These are phyloP conservation scores for Triplophysa dalaica DNA, from an alignment of 2,113 vertebrate species.

Conservation along the genomic window DNA sequence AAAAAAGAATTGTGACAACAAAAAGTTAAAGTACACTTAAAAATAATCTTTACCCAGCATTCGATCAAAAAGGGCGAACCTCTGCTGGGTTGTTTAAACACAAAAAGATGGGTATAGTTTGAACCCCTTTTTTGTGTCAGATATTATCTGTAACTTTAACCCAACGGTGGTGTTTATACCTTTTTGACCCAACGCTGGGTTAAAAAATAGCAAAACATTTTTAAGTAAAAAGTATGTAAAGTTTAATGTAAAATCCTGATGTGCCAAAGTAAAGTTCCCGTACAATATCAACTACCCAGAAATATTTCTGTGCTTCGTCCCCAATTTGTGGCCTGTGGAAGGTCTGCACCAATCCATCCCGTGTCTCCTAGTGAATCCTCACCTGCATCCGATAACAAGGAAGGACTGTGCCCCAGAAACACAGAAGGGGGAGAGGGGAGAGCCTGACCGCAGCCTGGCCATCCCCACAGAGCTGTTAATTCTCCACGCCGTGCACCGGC, in stretches of 20 bases:
- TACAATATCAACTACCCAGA: background rate
- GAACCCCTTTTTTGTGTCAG: too few species aligned
- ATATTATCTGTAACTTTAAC: too few species aligned
- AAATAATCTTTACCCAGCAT: too few species aligned
- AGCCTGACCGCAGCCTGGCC: slow-evolving; percentile 48
- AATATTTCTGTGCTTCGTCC: background rate
- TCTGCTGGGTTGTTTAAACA: too few species aligned
- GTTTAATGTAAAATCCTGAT: background rate
- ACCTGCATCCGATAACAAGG: slow-evolving; percentile 40
- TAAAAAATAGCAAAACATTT: too few species aligned
- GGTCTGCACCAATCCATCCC: slow-evolving; percentile 8
- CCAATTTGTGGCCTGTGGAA: background rate
- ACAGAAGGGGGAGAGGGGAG: slow-evolving; percentile 10
- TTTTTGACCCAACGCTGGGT: too few species aligned
- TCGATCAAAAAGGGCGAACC: too few species aligned
- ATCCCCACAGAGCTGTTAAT: slow-evolving; percentile 65
- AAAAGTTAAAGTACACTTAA: too few species aligned
- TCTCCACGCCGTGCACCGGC: slow-evolving; percentile 41
- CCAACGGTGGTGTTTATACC: too few species aligned
- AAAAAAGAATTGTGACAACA: too few species aligned
- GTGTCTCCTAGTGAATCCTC: slow-evolving; percentile 24
- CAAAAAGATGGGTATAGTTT: too few species aligned
- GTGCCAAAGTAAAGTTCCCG: too few species aligned
- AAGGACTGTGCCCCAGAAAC: slow-evolving; percentile 53
- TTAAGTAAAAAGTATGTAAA: background rate